Evolutionary conservation across 1,140 invertebrate species (phyloP).

Genomic region (Lasioglossum albipes): DNA sequence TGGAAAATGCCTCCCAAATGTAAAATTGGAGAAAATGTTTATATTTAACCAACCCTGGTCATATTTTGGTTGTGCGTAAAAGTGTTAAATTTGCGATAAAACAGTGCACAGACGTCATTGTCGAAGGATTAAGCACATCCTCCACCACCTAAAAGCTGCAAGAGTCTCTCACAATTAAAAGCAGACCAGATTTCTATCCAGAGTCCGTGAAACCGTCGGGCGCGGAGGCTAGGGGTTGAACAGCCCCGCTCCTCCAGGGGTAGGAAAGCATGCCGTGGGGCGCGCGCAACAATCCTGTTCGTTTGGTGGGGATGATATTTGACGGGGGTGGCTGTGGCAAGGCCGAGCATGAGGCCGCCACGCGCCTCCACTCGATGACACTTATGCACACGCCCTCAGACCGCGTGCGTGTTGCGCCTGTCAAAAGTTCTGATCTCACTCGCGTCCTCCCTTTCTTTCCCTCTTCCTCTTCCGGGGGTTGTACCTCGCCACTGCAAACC

Average conservation of each 20-base stretch:
- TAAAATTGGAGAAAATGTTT: no score
- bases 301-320: slow-evolving; percentile 67
- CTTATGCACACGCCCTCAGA: slow-evolving; percentile 65
- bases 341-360: slow-evolving; percentile 72
- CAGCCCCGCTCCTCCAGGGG: slow-evolving; percentile 1
- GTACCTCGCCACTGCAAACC: background rate
- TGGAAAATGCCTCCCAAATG: no score
- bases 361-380: slow-evolving; percentile 70
- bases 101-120: no score
- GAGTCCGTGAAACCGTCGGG: background rate
- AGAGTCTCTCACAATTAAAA: background rate
- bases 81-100: no score
- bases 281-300: slow-evolving; percentile 64
- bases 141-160: background rate
- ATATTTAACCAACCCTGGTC: no score
- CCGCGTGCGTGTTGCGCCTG: slow-evolving; percentile 52
- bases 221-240: background rate
- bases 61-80: no score
- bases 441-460: slow-evolving; percentile 10
- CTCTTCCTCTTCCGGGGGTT: slow-evolving; percentile 6
- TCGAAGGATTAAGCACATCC: no score
- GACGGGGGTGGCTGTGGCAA: slow-evolving; percentile 62
- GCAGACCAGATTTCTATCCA: background rate
- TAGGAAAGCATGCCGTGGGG: slow-evolving; percentile 37
- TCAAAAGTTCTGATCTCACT: slow-evolving; percentile 39